These are phyloP conservation scores for Apteryx mantelli DNA, from an alignment of 2,113 vertebrate species.

Conservation along the genomic window DNA sequence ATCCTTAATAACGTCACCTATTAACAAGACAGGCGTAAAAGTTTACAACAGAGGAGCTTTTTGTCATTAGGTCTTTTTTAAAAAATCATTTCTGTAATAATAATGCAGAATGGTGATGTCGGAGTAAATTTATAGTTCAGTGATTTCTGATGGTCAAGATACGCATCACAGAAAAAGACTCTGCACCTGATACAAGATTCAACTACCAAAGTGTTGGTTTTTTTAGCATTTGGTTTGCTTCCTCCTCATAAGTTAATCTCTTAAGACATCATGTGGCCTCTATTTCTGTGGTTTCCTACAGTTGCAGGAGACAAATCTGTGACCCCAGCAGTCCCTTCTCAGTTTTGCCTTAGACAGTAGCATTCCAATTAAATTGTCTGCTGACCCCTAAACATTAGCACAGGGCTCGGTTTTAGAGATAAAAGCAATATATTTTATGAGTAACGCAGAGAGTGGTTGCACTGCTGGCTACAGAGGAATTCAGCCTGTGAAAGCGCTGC, in stretches of 20 bases:
- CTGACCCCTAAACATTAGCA: accelerated
- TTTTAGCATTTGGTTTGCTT: neutral
- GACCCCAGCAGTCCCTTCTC: neutral
- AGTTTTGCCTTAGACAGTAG: neutral
- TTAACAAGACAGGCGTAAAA: neutral
- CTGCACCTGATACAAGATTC: neutral
- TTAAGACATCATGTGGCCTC: neutral
- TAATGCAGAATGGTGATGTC: neutral
- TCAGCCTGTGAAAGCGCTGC: neutral
- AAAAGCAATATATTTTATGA: neutral
- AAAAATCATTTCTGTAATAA: neutral
- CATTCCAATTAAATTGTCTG: neutral
- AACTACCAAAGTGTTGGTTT: neutral
- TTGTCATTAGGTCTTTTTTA: neutral
- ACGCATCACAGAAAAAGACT: neutral
- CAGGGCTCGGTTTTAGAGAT: neutral
- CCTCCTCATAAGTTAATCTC: neutral
- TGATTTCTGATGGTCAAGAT: neutral
- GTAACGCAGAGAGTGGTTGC: neutral
- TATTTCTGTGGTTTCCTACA: neutral
- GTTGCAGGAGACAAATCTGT: neutral
- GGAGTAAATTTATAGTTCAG: neutral
- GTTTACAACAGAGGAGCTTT: neutral
- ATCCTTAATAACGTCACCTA: neutral
- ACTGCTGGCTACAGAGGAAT: neutral